Evolutionary conservation across 2,113 vertebrate genomes (phyloP).

Genomic region (Microtus richardsoni): DNA sequence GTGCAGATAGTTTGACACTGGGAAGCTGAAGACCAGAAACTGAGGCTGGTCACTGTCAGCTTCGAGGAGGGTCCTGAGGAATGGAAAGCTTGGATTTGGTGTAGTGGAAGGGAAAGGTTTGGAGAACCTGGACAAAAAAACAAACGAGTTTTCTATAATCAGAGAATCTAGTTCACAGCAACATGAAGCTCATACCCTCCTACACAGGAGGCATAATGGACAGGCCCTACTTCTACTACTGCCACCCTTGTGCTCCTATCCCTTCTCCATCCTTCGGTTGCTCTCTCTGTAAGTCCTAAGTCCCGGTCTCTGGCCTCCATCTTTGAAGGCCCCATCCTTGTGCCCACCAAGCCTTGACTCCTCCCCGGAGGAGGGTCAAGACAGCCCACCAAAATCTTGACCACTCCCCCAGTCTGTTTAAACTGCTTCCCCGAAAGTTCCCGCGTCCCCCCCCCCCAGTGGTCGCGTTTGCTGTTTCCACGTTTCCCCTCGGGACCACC

Average conservation of each 20-base stretch:
- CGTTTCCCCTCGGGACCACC: no score
- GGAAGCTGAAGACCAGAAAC: neutral
- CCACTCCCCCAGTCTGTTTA: no score
- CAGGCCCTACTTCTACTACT: neutral
- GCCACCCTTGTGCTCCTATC: neutral
- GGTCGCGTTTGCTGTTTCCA: no score
- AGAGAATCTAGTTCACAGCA: neutral
- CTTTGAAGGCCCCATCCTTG: no score
- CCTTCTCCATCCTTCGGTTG: neutral
- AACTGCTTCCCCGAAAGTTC: no score
- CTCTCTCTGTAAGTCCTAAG: no score
- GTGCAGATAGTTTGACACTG: neutral
- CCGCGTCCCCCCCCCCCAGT: no score
- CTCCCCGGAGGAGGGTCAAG: no score
- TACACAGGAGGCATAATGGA: neutral
- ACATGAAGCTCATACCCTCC: neutral
- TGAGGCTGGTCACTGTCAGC: neutral
- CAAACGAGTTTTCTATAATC: neutral
- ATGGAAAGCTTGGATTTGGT: constrained; percentile 10
- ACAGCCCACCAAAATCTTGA: no score
- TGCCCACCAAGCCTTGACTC: no score
- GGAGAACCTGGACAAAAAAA: constrained; percentile 7
- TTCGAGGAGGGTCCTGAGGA: neutral
- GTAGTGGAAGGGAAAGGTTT: neutral
- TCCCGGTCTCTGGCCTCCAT: no score